phyloP scores from a whole-genome alignment of 2,888 invertebrate species.

The Galerucella pusilla region DNA sequence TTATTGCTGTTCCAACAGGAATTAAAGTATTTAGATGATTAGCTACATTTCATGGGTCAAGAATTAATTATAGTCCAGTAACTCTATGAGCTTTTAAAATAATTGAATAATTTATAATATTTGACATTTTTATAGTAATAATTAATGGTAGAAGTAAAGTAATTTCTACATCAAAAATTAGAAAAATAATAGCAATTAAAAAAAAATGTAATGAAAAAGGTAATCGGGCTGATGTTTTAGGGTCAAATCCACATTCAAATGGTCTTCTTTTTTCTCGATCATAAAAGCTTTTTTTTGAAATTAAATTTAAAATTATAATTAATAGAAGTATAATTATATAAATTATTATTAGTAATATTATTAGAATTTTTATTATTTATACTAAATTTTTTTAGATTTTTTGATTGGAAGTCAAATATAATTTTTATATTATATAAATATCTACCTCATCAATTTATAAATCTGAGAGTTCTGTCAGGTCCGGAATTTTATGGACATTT shows the following conservation, averaged over 20 bases:
- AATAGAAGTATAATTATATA: conserved; percentile 67
- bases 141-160: conserved; percentile 72
- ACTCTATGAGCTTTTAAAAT: too few species aligned
- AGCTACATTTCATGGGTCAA: conserved; percentile 75
- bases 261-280: conserved; percentile 74
- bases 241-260: conserved; percentile 74
- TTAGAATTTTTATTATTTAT: conserved; percentile 68
- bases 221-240: conserved; percentile 66
- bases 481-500: too few species aligned
- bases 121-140: conserved; percentile 50
- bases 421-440: conserved; percentile 77
- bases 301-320: conserved; percentile 60
- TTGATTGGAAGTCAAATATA: conserved; percentile 81
- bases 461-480: too few species aligned
- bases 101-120: conserved; percentile 40
- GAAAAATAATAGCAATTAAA: conserved; percentile 76
- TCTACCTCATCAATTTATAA: conserved; percentile 70
- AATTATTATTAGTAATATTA: conserved; percentile 63
- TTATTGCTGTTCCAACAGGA: conserved; percentile 87
- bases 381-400: conserved; percentile 71
- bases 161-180: conserved; percentile 82
- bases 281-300: conserved; percentile 63
- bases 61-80: too few species aligned
- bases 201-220: too few species aligned
- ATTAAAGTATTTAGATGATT: conserved; percentile 87